A percentile compares a stretch with the other conserved stretches of the same genome.
phyloP scores from a whole-genome alignment of 2,888 invertebrate species.

The Caenorhabditis parvicauda region DNA sequence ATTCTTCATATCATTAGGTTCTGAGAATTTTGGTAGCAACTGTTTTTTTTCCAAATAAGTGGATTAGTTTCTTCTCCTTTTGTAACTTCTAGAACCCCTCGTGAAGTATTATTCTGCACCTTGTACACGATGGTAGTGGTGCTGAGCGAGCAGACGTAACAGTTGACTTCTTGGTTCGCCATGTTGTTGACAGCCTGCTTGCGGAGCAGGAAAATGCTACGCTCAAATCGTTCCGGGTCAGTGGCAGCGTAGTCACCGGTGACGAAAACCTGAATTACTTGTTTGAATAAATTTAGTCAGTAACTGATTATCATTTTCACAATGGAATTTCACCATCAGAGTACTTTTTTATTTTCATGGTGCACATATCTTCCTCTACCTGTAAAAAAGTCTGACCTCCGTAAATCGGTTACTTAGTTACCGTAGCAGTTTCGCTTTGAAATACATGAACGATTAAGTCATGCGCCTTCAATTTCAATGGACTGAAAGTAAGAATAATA shows the following conservation, averaged over 20 bases:
- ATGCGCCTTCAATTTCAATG: too few species aligned
- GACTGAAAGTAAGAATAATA: too few species aligned
- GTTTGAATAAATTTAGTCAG: neutral
- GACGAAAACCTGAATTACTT: constrained; percentile 63
- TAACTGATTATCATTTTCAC: neutral
- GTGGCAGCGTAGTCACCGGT: constrained; percentile 72
- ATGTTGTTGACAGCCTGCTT: constrained; percentile 89
- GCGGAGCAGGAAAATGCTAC: constrained; percentile 84
- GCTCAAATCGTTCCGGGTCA: constrained; percentile 65
- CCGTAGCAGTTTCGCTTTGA: too few species aligned
- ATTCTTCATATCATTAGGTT: neutral
- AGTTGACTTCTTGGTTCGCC: constrained; percentile 79
- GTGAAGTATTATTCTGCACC: constrained; percentile 61
- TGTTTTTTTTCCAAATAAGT: too few species aligned
- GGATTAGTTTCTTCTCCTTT: too few species aligned
- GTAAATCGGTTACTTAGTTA: too few species aligned
- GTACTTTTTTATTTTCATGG: neutral
- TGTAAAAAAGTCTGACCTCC: too few species aligned
- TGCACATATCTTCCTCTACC: too few species aligned
- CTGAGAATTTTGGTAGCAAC: too few species aligned
- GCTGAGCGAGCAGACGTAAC: constrained; percentile 93
- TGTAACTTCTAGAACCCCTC: neutral
- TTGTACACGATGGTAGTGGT: constrained; percentile 90
- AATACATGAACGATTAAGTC: too few species aligned
- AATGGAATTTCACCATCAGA: neutral